Evolutionary conservation across 2,113 vertebrate species (phyloP).

Genomic region (Circaetus cinerascens): DNA sequence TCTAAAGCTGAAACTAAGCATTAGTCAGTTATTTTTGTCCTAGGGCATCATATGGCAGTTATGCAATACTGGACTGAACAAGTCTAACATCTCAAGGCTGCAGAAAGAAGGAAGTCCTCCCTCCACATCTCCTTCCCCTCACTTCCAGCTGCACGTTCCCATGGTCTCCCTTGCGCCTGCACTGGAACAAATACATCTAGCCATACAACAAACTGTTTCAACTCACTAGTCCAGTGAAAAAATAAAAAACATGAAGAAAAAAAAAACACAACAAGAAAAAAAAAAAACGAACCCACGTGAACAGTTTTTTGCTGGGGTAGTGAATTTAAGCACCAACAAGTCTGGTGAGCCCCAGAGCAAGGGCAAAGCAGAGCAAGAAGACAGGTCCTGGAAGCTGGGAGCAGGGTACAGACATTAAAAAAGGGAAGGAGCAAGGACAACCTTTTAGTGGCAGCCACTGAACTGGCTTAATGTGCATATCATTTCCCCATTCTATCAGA

Average conservation of each 20-base stretch:
- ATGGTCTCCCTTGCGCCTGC: neutral
- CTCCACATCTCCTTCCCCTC: neutral
- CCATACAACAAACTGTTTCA: neutral
- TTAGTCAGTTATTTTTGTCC: slow-evolving; percentile 14
- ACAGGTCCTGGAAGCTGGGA: neutral
- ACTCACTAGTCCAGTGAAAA: neutral
- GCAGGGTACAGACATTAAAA: neutral
- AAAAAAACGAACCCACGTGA: accelerated
- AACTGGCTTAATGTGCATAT: neutral
- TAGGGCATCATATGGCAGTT: neutral
- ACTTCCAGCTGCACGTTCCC: neutral
- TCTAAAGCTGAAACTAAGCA: neutral
- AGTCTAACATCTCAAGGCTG: neutral
- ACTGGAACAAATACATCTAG: neutral
- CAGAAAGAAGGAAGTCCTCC: neutral
- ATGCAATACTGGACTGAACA: neutral
- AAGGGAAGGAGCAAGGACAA: neutral
- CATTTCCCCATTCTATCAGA: neutral
- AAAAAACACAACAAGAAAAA: neutral
- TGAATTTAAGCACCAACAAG: neutral
- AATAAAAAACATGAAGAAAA: neutral
- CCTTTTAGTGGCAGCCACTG: neutral
- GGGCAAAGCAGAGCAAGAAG: neutral
- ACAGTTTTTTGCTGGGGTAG: neutral
- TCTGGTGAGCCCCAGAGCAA: neutral